phyloP scores from a whole-genome alignment of 2,797 vertebrate species.

The Esox lucius region DNA sequence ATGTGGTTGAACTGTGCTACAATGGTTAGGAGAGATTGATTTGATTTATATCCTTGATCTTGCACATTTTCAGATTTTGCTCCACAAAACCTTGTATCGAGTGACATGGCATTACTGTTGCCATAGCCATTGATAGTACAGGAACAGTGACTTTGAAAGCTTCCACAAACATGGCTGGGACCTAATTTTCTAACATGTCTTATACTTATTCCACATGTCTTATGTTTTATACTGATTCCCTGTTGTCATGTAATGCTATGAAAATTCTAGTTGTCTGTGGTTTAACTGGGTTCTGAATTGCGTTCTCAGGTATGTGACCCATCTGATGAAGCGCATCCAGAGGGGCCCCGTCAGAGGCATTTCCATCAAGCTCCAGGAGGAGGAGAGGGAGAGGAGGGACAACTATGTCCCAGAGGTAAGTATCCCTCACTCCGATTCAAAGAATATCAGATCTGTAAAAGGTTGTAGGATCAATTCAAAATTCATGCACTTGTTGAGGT shows the following conservation, averaged over 20 bases:
- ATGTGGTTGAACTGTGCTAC: too few relatives aligned
- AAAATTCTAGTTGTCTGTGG: background rate
- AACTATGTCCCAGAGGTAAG: constrained; percentile 95
- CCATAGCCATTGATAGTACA: constrained; percentile 63
- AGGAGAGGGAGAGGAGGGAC: constrained; percentile 93
- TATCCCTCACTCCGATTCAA: background rate
- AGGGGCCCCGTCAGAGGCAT: constrained; percentile 92
- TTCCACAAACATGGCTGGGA: background rate
- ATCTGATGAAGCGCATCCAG: constrained; percentile 97
- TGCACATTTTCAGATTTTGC: background rate
- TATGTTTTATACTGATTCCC: background rate
- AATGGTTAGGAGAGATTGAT: background rate
- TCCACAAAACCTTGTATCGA: constrained; percentile 49
- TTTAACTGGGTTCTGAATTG: background rate
- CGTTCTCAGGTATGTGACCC: constrained; percentile 87
- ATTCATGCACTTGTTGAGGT: background rate
- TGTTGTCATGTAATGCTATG: background rate
- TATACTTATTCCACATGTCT: background rate
- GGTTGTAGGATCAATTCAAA: background rate
- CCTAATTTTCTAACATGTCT: background rate
- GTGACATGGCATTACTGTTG: constrained; percentile 56
- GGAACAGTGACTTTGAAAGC: constrained; percentile 59
- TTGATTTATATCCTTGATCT: background rate
- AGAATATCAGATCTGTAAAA: background rate
- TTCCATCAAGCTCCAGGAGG: constrained; percentile 98